Evolutionary conservation across 2,113 vertebrate genomes (phyloP), one percentile per base, ranked within the genome.

Genomic region (Neodon shergylaensis): DNA sequence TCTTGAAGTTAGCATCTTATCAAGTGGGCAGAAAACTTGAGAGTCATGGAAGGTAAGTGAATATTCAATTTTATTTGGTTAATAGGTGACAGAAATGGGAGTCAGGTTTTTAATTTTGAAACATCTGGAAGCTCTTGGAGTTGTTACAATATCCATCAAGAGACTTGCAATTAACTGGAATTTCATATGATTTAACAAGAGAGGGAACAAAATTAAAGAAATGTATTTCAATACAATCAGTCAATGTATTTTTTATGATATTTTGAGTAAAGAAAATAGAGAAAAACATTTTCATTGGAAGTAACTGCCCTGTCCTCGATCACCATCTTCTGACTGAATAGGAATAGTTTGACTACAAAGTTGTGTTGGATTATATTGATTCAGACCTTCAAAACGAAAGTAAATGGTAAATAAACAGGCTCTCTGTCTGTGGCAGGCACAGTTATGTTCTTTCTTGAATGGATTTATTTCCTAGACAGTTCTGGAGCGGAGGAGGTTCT

Each of bases 371-470:
- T 73, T 33, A 77, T 92, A 61, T 28, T 77, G 24, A 79, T 84
- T 77, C 54, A 97, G 70, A 5, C 58, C 36, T 95, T 95, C n/a
- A 92, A 82, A 95, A 90, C 36, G 42, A 86, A 96, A 70, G 47
- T 22, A 70, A 93, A 70, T 73, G 76, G 66, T 90, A 86, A 61
- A 73, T 13, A 70, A 39, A 5, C 28, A 92, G 49, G 63, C 68
- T 77, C 68, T 81, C 70, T 42, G 88, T 58, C 36, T 54, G 49
- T 95, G 70, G 83, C 1, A 84, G 1, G 49, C 49, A 52, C 49
- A 52, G 3, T 52, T 52, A 52, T 58, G 22, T n/a, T 63, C 1
- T 49, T 7, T 47, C 13, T 24, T 24, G 12, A 49, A 52, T 72
- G 44, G 6, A 11, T 36, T 73, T 49, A 44, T 36, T 85, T 92